phyloP scores from a whole-genome alignment of 1,140 invertebrate genomes.

The honey bee (Apis mellifera) region Amel_HAv3.1 CM009940.2:8353001-8353500 shows the following conservation, averaged over 20 bases:
- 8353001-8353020: not conserved
- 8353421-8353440: too few relatives aligned
- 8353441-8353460: too few relatives aligned
- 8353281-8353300: constrained; percentile 48
- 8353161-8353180: too few relatives aligned
- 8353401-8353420: not conserved
- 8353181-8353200: too few relatives aligned
- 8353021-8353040: not conserved
- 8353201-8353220: too few relatives aligned
- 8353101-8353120: too few relatives aligned
- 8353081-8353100: too few relatives aligned
- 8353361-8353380: not conserved
- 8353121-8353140: too few relatives aligned
- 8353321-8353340: constrained; percentile 32
- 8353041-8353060: not conserved
- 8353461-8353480: too few relatives aligned
- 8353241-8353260: not conserved
- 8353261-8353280: constrained; percentile 48
- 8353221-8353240: not conserved
- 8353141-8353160: too few relatives aligned
- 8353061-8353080: not conserved
- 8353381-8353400: not conserved
- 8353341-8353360: constrained; percentile 45
- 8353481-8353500: too few relatives aligned
- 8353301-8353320: constrained; percentile 45